phyloP scores from a whole-genome alignment of 2,888 invertebrate species.

The Nesidiocoris tenuis region DNA sequence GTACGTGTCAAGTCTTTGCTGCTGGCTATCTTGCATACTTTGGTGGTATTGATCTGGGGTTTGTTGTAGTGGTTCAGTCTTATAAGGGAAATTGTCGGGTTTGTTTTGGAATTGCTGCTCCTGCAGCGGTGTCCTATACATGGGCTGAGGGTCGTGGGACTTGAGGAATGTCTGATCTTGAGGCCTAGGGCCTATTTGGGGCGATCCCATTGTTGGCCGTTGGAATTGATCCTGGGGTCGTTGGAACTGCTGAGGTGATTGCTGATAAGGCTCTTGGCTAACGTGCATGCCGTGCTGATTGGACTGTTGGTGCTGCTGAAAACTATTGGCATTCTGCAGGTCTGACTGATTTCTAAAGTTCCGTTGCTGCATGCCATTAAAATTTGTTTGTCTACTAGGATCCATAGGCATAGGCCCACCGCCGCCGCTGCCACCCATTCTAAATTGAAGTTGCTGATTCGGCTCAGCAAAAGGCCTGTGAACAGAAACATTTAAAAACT shows the following conservation, averaged over 20 bases:
- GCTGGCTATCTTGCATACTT: slow-evolving; percentile 23
- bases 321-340: slow-evolving; percentile 32
- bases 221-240: slow-evolving; percentile 27
- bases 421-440: slow-evolving; percentile 12
- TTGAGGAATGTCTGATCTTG: slow-evolving; percentile 15
- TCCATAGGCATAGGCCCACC: slow-evolving; percentile 13
- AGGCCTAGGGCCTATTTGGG: slow-evolving; percentile 12
- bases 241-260: slow-evolving; percentile 18
- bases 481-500: too few relatives aligned
- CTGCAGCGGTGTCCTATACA: slow-evolving; percentile 11
- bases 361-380: slow-evolving; percentile 25
- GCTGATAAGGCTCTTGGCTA: slow-evolving; percentile 2
- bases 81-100: slow-evolving; percentile 38
- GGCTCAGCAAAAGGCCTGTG: background rate
- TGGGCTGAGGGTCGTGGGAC: slow-evolving; percentile 13
- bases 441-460: slow-evolving; percentile 17
- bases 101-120: slow-evolving; percentile 36
- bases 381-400: slow-evolving; percentile 21
- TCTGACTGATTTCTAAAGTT: slow-evolving; percentile 37
- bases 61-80: slow-evolving; percentile 41
- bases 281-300: slow-evolving; percentile 20
- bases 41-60: slow-evolving; percentile 16
- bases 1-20: slow-evolving; percentile 40
- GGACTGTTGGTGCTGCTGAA: slow-evolving; percentile 29
- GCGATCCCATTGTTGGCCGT: background rate